A percentile compares a stretch with the other conserved stretches of the same genome.
Evolutionary conservation across 2,797 vertebrate species (phyloP).

Genomic region (Cichlasoma orientale): DNA sequence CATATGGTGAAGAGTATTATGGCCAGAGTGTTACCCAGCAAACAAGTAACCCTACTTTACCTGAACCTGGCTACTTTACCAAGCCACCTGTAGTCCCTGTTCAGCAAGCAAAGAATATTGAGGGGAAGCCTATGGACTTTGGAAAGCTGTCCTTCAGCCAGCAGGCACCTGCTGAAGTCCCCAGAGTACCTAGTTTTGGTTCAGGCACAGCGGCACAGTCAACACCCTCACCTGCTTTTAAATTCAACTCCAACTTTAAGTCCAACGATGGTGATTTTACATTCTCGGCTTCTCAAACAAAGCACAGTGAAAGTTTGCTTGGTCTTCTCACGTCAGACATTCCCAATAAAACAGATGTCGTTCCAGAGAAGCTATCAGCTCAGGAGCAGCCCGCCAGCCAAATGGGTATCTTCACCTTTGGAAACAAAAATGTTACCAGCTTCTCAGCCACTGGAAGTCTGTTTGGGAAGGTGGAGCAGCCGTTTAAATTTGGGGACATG

Average conservation of each 20-base stretch:
- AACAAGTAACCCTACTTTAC: slow-evolving; percentile 90
- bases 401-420: slow-evolving; percentile 86
- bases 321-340: slow-evolving; percentile 92
- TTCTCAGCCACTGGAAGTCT: slow-evolving; percentile 75
- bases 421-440: slow-evolving; percentile 78
- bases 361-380: slow-evolving; percentile 70
- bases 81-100: slow-evolving; percentile 84
- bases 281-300: slow-evolving; percentile 87
- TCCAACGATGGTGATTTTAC: slow-evolving; percentile 97
- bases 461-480: slow-evolving; percentile 83
- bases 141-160: slow-evolving; percentile 88
- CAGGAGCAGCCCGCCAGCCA: slow-evolving; percentile 75
- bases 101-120: slow-evolving; percentile 83
- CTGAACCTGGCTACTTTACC: slow-evolving; percentile 97
- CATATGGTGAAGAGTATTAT: slow-evolving; percentile 92
- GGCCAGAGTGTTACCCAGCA: slow-evolving; percentile 87
- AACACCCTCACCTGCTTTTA: slow-evolving; percentile 84
- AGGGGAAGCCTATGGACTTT: slow-evolving; percentile 86
- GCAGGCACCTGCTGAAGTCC: slow-evolving; percentile 81
- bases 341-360: slow-evolving; percentile 82
- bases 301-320: slow-evolving; percentile 90
- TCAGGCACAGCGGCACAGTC: slow-evolving; percentile 74
- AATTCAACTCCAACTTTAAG: slow-evolving; percentile 98
- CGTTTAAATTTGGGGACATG: slow-evolving; percentile 81
- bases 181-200: slow-evolving; percentile 83